phyloP scores from a whole-genome alignment of 2,888 invertebrate genomes.

The Willowsia nigromaculata region DNA sequence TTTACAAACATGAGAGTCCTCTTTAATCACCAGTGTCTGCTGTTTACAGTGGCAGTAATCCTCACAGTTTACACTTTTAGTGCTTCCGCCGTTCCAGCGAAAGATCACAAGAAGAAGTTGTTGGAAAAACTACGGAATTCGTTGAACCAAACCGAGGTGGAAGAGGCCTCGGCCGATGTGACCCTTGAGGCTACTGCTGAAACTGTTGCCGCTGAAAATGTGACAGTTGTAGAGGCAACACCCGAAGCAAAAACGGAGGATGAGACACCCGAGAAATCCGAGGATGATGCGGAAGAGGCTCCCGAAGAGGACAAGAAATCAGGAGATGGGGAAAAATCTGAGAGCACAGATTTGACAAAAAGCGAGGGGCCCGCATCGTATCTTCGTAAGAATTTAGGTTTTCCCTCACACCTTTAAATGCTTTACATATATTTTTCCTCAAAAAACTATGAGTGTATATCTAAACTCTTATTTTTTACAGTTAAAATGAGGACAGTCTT shows the following conservation, averaged over 20 bases:
- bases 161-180: slow-evolving; percentile 32
- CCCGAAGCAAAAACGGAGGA: slow-evolving; percentile 51
- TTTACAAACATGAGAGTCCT: slow-evolving; percentile 37
- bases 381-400: slow-evolving; percentile 69
- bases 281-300: slow-evolving; percentile 33
- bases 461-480: background rate
- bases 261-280: slow-evolving; percentile 10
- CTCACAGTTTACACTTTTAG: slow-evolving; percentile 56
- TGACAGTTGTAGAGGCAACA: background rate
- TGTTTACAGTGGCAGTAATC: slow-evolving; percentile 44
- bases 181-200: background rate
- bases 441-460: background rate
- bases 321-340: slow-evolving; percentile 5
- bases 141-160: slow-evolving; percentile 56
- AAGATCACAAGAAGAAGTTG: slow-evolving; percentile 72
- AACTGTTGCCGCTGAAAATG: background rate
- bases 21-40: slow-evolving; percentile 48
- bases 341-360: slow-evolving; percentile 37
- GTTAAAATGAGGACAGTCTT: slow-evolving; percentile 63
- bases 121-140: slow-evolving; percentile 68
- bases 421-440: background rate
- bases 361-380: slow-evolving; percentile 38
- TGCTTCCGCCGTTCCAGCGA: slow-evolving; percentile 58
- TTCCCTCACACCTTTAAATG: background rate
- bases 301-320: slow-evolving; percentile 27